Base-by-base conservation (phyloP, 2,888 invertebrate genomes). In the Synergus japonicus region DNA sequence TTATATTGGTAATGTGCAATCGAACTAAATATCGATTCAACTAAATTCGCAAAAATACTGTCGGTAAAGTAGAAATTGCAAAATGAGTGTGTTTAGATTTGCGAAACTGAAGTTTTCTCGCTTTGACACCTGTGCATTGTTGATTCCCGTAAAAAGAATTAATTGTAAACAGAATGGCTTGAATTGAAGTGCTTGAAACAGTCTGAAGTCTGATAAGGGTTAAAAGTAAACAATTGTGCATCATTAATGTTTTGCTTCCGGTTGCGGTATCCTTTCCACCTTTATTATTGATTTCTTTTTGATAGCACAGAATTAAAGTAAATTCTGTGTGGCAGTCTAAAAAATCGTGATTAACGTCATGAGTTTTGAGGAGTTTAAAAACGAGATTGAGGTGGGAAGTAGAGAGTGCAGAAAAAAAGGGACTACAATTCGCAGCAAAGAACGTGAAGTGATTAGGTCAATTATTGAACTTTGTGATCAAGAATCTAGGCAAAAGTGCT, bases 381-480 rank as follows among this genome's bases (percentile, higher is more conserved):
- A 80, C 58, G 80, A 82, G 76, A 66, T 79, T n/a, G 77, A 79
- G 64, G 58, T 77, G 8, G 79, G 77, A 29, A 76, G 78, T 76
- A 69, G 79, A 64, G 77, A 76, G 8, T 83, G 83, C 37, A 66
- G 83, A 5, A 78, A 78, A 29, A 84, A 81, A 44, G 81, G 83
- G 3, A 80, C 83, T 15, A 79, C 77, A 1, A 84, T 83, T n/a
- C 67, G 79, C 1, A 83, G 78, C 22, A 80, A 80, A 58, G 79
- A 81, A 37, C 83, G 83, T 41, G 81, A 83, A 41, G 73, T 84
- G 2, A 81, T 83, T 15, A 81, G 78, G 49, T 76, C 81, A 10
- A 80, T 84, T 37, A 79, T 83, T 37, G 81, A 84, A n/a, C 37
- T 67, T 4, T 83, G 83, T 43, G 82, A 83, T 46, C 78, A 78